Percentiles rank a stretch among this genome's conserved stretches.
These are phyloP conservation scores for Anseranas semipalmata DNA, from an alignment of 2,113 vertebrate genomes.

Conservation along the genomic window DNA sequence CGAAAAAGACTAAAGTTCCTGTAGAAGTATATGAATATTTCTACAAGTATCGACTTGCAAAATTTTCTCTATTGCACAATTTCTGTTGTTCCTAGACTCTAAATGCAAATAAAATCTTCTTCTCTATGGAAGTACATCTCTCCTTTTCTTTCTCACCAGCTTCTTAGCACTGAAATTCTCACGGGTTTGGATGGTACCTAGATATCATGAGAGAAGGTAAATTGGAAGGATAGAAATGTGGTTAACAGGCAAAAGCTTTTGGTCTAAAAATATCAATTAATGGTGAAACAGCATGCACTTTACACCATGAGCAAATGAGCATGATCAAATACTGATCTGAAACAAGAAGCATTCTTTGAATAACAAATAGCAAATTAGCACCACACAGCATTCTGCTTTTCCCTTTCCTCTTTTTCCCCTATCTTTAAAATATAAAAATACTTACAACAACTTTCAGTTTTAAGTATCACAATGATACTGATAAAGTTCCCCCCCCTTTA, in stretches of 20 bases:
- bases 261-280: background rate
- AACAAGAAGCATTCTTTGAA: background rate
- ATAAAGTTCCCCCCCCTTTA: too few species aligned
- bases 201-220: background rate
- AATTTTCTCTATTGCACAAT: background rate
- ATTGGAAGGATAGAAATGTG: background rate
- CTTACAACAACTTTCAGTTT: background rate
- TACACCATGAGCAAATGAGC: background rate
- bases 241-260: background rate
- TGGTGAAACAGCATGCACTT: background rate
- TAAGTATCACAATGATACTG: background rate
- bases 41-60: background rate
- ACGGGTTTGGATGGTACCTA: background rate
- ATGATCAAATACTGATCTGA: background rate
- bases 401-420: rapidly evolving
- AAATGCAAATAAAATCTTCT: background rate
- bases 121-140: background rate
- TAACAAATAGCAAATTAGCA: background rate
- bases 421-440: background rate
- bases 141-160: background rate
- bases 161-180: background rate
- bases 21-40: background rate
- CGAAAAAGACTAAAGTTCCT: background rate
- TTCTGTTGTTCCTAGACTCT: background rate
- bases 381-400: background rate